Percentiles rank a stretch among this genome's conserved stretches.
Conservation (phyloP, 2,797 vertebrate species). For the Trichosurus vulpecula region DNA sequence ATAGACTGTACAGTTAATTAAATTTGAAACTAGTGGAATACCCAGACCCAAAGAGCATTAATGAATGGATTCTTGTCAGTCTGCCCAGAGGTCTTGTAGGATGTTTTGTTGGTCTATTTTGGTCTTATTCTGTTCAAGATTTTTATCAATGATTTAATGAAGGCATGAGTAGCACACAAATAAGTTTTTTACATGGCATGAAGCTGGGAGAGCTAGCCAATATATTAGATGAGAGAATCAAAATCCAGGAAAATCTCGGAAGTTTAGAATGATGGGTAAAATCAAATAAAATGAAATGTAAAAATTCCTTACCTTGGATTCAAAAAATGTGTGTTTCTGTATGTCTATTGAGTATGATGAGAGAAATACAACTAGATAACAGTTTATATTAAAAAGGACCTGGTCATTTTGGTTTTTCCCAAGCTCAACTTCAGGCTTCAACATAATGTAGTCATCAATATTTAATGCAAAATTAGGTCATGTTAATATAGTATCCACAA, state of each 20-base stretch:
- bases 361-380: background rate
- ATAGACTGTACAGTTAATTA: background rate
- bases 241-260: background rate
- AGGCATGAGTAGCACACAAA: background rate
- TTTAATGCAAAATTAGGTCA: background rate
- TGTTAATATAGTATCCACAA: background rate
- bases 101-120: background rate
- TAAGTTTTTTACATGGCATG: background rate
- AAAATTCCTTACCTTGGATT: background rate
- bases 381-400: background rate
- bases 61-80: background rate
- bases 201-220: background rate
- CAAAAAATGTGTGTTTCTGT: background rate
- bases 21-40: background rate
- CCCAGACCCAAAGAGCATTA: background rate
- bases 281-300: background rate
- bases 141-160: background rate
- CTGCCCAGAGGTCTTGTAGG: background rate
- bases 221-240: background rate
- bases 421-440: background rate
- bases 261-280: background rate
- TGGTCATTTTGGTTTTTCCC: background rate
- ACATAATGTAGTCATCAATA: background rate
- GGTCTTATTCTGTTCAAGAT: background rate
- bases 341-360: background rate